These are phyloP conservation scores for Isoperla grammatica DNA, from an alignment of 2,888 invertebrate species.

Conservation along the genomic window DNA sequence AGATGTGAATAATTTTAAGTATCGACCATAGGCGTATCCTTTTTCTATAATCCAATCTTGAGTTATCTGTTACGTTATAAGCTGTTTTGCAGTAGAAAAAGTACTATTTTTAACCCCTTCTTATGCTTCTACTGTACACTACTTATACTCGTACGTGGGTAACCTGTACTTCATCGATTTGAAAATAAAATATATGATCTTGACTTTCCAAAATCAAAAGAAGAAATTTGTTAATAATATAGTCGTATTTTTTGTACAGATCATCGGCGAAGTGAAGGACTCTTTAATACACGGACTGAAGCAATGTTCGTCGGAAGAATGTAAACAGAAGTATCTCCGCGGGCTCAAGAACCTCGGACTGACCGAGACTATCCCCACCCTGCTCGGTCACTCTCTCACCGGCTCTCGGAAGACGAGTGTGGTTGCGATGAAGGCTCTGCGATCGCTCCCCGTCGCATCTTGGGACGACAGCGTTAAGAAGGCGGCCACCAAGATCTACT, in stretches of 20 bases:
- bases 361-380: constrained; percentile 51
- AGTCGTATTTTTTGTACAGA: constrained; percentile 35
- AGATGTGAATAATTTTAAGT: no score
- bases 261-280: constrained; percentile 41
- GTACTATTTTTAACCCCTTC: no score
- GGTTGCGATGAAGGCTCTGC: constrained; percentile 62
- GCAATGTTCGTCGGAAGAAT: constrained; percentile 52
- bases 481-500: constrained; percentile 52
- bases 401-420: constrained; percentile 52
- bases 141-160: no score
- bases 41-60: no score
- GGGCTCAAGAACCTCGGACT: constrained; percentile 65
- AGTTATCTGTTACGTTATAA: no score
- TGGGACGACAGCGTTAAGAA: constrained; percentile 45
- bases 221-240: no score
- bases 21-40: no score
- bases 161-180: no score
- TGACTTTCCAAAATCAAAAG: no score
- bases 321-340: constrained; percentile 56
- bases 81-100: no score
- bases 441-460: constrained; percentile 45
- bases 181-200: no score
- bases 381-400: constrained; percentile 52
- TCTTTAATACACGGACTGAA: constrained; percentile 43
- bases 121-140: no score